Evolutionary conservation across 2,113 vertebrate genomes (phyloP).

Genomic region (Coryphaenoides rupestris): DNA sequence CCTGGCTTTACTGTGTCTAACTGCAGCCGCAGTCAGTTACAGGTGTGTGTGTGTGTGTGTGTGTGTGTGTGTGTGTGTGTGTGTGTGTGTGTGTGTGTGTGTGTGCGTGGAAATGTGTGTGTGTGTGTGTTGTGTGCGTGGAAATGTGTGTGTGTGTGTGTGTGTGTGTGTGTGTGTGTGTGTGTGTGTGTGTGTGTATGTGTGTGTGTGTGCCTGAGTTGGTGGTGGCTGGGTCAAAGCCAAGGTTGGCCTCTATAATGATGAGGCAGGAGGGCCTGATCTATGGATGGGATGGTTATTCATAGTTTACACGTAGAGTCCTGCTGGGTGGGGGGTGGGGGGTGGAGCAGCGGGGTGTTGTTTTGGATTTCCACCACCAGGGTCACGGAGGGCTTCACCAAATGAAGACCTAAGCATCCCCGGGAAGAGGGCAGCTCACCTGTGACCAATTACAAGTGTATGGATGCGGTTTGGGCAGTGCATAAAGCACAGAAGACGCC

Average conservation of each 20-base stretch:
- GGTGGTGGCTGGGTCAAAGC: constrained; percentile 28
- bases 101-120: background rate
- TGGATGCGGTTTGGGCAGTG: constrained; percentile 59
- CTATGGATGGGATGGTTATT: constrained; percentile 23
- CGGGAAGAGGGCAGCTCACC: constrained; percentile 80
- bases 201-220: background rate
- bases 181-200: background rate
- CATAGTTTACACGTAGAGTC: constrained; percentile 19
- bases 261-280: constrained; percentile 6
- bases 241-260: constrained; percentile 16
- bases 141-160: constrained; percentile 16
- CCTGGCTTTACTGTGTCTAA: no score
- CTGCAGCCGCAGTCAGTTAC: no score
- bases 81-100: background rate
- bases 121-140: background rate
- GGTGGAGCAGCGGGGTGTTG: constrained; percentile 7
- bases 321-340: constrained; percentile 5
- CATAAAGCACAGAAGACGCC: no score
- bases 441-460: constrained; percentile 88
- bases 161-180: constrained; percentile 19
- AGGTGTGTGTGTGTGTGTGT: constrained; percentile 7
- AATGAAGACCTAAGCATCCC: constrained; percentile 30
- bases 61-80: background rate
- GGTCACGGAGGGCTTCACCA: constrained; percentile 78
- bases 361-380: constrained; percentile 54